Conservation (phyloP, 2,797 vertebrate genomes). For the Miichthys miiuy region DNA sequence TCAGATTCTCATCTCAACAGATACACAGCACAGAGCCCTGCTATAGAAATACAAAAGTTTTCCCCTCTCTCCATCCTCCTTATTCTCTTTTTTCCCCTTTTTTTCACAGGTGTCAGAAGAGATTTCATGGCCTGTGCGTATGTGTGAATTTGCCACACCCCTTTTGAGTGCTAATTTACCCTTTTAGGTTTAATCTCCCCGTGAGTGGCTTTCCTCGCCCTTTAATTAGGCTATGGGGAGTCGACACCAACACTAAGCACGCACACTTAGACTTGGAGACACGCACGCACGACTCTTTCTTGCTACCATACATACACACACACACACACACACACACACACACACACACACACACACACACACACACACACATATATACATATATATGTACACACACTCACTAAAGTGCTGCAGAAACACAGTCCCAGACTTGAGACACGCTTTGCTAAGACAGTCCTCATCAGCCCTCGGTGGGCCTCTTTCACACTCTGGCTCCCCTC, state of each 20-base stretch:
- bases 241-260: constrained; percentile 78
- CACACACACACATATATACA: constrained; percentile 14
- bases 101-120: constrained; percentile 81
- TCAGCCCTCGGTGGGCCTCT: constrained; percentile 82
- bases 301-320: constrained; percentile 38
- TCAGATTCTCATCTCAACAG: constrained; percentile 41
- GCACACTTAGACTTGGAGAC: constrained; percentile 67
- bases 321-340: constrained; percentile 14
- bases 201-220: constrained; percentile 82
- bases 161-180: constrained; percentile 87
- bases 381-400: constrained; percentile 23
- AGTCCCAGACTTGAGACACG: constrained; percentile 63
- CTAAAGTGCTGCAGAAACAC: constrained; percentile 53
- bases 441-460: constrained; percentile 75
- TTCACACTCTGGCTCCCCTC: constrained; percentile 82
- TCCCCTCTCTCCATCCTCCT: constrained; percentile 43
- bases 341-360: constrained; percentile 45
- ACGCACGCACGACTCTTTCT: constrained; percentile 46
- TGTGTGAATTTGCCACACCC: constrained; percentile 84
- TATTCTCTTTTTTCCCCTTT: constrained; percentile 41
- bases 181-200: constrained; percentile 89
- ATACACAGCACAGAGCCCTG: constrained; percentile 42
- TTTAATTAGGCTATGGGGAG: constrained; percentile 90
- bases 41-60: constrained; percentile 62
- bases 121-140: constrained; percentile 83